A percentile compares a stretch with the other conserved stretches of the same genome.
phyloP scores from a whole-genome alignment of 1,140 invertebrate species.

The Acromyrmex charruanus region DNA sequence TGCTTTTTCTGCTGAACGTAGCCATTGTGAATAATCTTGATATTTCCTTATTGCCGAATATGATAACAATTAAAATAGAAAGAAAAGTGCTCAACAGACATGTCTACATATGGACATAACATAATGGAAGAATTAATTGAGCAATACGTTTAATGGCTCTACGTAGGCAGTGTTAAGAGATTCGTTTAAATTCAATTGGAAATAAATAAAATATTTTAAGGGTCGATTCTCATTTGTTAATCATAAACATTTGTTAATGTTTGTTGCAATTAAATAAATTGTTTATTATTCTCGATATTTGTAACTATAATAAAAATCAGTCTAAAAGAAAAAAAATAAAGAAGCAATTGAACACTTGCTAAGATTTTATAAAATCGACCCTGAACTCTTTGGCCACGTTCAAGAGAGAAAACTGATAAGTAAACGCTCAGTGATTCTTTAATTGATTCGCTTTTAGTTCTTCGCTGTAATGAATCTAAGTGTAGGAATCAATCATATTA shows the following conservation, averaged over 20 bases:
- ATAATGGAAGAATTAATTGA: constrained; percentile 75
- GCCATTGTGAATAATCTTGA: not conserved
- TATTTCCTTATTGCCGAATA: constrained; percentile 71
- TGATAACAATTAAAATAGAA: constrained; percentile 69
- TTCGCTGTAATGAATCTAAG: no score
- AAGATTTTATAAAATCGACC: constrained; percentile 1
- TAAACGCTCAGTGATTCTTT: no score
- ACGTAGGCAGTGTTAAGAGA: constrained; percentile 74
- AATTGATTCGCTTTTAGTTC: no score
- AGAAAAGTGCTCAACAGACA: constrained; percentile 44
- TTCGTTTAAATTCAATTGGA: constrained; percentile 52
- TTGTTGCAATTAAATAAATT: not conserved
- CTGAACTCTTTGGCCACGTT: not conserved
- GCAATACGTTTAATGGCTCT: constrained; percentile 72
- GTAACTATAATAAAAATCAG: not conserved
- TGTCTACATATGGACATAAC: constrained; percentile 55
- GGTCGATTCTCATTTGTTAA: not conserved
- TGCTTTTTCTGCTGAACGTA: no score
- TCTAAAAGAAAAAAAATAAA: not conserved
- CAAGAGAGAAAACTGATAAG: no score
- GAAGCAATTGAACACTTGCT: not conserved
- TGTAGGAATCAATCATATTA: no score
- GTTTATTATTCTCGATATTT: not conserved
- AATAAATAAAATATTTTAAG: constrained; percentile 24
- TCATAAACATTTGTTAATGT: not conserved